Evolutionary conservation across 2,113 vertebrate genomes (phyloP), one percentile per base, ranked within the genome.

Genomic region (Strix aluco): DNA sequence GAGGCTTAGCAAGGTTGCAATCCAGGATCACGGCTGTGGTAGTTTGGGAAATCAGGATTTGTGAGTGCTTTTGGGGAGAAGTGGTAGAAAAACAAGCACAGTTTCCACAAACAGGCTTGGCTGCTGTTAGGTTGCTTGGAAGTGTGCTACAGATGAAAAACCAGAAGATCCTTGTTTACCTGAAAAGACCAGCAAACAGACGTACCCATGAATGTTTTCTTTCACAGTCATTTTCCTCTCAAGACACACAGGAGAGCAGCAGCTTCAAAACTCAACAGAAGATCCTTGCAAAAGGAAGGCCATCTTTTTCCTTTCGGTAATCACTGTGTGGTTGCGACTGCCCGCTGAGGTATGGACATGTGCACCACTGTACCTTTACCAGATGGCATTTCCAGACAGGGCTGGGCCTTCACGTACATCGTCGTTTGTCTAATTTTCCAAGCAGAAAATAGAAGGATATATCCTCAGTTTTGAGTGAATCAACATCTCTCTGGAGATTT

Each of bases 311-410:
- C 88, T 54, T 65, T 80, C 0, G 2, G 20, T 57, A 85, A 67
- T 81, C 66, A 26, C 40, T 1, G 2, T 27, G 83, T 51, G 92
- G 86, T 75, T 87, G 91, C 1, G 25, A 75, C 84, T 61, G 26
- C 32, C 82, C 69, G 26, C 19, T 11, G 61, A 71, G 46, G 34
- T 18, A 38, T 17, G 74, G 74, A 55, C 79, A 55, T 6, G 22
- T 54, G 32, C 82, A 55, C 44, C 36, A 10, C 57, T 2, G 6
- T 62, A 78, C 88, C 86, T 93, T 81, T 15, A 79, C 67, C 90
- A 73, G 59, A 84, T 90, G 85, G 59, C 72, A 42, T 84, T 94
- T 93, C 90, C 92, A 94, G 90, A 92, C 30, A 22, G 83, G 79
- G 13, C 34, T 26, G 83, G 69, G 40, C 30, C 52, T 96, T 84